phyloP scores from a whole-genome alignment of 2,113 vertebrate species.

The Solea solea region DNA sequence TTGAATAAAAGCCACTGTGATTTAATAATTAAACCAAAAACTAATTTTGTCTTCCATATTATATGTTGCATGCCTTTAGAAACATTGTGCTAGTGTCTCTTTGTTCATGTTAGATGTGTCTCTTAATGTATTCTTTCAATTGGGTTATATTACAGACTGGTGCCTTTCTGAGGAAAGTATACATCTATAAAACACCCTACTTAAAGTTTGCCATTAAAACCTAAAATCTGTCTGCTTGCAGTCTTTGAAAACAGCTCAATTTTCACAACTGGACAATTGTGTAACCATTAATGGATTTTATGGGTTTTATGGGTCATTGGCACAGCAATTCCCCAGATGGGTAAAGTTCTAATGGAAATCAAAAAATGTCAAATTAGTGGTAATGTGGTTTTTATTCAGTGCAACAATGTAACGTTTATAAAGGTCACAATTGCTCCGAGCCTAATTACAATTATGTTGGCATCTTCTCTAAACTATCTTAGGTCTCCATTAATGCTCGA shows the following conservation, averaged over 20 bases:
- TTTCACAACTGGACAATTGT: not conserved
- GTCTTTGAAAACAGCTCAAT: no score
- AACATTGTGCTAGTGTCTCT: not conserved
- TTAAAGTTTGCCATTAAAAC: no score
- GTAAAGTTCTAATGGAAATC: slow-evolving; percentile 13
- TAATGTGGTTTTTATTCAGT: slow-evolving; percentile 29
- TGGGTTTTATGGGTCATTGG: not conserved
- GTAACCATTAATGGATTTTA: not conserved
- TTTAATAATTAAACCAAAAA: slow-evolving; percentile 54
- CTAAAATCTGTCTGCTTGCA: no score
- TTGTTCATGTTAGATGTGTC: slow-evolving; percentile 13
- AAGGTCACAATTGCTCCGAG: slow-evolving; percentile 49
- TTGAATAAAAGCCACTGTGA: slow-evolving; percentile 20
- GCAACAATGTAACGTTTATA: slow-evolving; percentile 22
- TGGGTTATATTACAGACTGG: no score
- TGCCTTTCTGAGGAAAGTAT: no score
- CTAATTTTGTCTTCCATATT: slow-evolving; percentile 42
- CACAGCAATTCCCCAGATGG: slow-evolving; percentile 3
- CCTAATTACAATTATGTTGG: slow-evolving; percentile 27
- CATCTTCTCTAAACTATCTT: slow-evolving; percentile 7
- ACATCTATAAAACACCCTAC: no score
- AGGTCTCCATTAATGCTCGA: not conserved
- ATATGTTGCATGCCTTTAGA: slow-evolving; percentile 17
- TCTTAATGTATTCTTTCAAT: not conserved
- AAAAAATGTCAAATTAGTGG: slow-evolving; percentile 22